phyloP scores from a whole-genome alignment of 2,888 invertebrate genomes.

The Protodeltote pygarga region DNA sequence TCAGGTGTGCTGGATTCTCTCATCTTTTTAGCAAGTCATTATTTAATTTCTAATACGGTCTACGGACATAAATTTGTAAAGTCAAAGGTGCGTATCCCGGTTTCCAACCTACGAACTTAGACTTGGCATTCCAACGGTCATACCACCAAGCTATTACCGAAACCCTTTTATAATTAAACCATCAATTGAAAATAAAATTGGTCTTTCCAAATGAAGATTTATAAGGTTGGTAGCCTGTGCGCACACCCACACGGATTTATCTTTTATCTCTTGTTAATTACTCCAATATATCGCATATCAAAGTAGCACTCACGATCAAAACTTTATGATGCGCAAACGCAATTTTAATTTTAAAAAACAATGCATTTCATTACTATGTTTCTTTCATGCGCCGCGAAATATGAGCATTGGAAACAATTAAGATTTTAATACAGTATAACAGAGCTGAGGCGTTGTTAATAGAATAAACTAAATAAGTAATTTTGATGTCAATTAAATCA shows the following conservation, averaged over 20 bases:
- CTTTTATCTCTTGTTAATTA: slow-evolving; percentile 36
- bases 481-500: slow-evolving; percentile 66
- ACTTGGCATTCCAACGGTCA: too few relatives aligned
- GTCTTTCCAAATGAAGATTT: slow-evolving; percentile 33
- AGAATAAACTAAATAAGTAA: slow-evolving; percentile 61
- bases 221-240: slow-evolving; percentile 15
- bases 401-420: slow-evolving; percentile 75
- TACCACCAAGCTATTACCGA: too few relatives aligned
- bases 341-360: slow-evolving; percentile 46
- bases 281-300: slow-evolving; percentile 33
- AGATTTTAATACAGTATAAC: slow-evolving; percentile 59
- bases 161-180: slow-evolving; percentile 32
- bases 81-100: too few relatives aligned
- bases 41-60: too few relatives aligned
- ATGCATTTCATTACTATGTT: slow-evolving; percentile 40
- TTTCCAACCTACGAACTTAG: too few relatives aligned
- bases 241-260: slow-evolving; percentile 33
- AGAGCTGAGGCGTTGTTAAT: slow-evolving; percentile 40
- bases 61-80: too few relatives aligned
- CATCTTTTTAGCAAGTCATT: too few relatives aligned
- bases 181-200: slow-evolving; percentile 28
- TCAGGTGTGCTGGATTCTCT: too few relatives aligned
- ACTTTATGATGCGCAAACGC: slow-evolving; percentile 40
- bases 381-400: slow-evolving; percentile 57
- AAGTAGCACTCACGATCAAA: slow-evolving; percentile 27